phyloP scores from a whole-genome alignment of 37 sponge, comb jelly and placozoan genomes.

The Cliona cf. orientalis region DNA sequence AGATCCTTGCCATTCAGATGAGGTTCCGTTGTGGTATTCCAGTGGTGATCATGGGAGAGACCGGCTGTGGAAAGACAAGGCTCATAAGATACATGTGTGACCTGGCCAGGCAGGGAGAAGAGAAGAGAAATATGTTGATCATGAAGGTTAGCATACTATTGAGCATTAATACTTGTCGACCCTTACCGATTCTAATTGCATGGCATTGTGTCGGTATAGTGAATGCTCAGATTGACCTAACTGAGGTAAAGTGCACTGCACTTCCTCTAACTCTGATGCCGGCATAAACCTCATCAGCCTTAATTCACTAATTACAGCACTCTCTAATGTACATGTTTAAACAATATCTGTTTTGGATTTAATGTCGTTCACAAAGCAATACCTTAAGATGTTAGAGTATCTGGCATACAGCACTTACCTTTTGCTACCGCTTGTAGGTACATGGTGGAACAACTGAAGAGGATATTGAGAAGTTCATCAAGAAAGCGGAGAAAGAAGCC shows the following conservation, averaged over 20 bases:
- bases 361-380: too few relatives aligned
- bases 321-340: too few relatives aligned
- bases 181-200: too few relatives aligned
- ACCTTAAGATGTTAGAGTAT: too few relatives aligned
- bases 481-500: slow-evolving; percentile 67
- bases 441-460: slow-evolving; percentile 87
- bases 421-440: slow-evolving; percentile 45
- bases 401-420: background rate
- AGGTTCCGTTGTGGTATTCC: slow-evolving; percentile 93
- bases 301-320: too few relatives aligned
- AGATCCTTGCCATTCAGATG: slow-evolving; percentile 94
- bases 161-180: too few relatives aligned
- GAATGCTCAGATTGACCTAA: too few relatives aligned
- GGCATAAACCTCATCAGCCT: too few relatives aligned
- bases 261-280: too few relatives aligned
- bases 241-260: too few relatives aligned
- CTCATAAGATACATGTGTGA: slow-evolving; percentile 94
- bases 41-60: slow-evolving; percentile 98
- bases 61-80: slow-evolving; percentile 98
- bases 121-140: slow-evolving; percentile 70
- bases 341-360: too few relatives aligned
- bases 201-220: too few relatives aligned
- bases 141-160: slow-evolving; percentile 61
- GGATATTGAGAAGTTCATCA: slow-evolving; percentile 51
- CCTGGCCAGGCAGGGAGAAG: slow-evolving; percentile 45